phyloP scores from a whole-genome alignment of 2,888 invertebrate genomes.

The Cosmia pyralina region DNA sequence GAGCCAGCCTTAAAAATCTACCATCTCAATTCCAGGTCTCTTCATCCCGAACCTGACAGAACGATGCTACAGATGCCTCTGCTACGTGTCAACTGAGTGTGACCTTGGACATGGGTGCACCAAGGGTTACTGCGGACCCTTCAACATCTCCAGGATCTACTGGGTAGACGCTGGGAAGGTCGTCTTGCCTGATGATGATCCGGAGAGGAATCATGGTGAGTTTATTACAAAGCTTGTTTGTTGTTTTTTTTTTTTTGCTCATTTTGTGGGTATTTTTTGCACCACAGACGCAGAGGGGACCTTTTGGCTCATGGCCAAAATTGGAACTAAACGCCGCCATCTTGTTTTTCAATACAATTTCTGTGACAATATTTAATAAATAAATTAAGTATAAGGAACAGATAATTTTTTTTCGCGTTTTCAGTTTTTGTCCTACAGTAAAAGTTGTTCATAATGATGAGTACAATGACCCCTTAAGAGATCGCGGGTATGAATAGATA shows the following conservation, averaged over 20 bases:
- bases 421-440: no score
- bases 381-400: no score
- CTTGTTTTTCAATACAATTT: not conserved
- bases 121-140: constrained; percentile 89
- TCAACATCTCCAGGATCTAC: constrained; percentile 91
- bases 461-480: no score
- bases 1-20: not conserved
- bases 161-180: constrained; percentile 91
- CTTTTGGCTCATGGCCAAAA: not conserved
- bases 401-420: no score
- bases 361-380: not conserved
- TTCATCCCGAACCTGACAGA: constrained; percentile 87
- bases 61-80: constrained; percentile 90
- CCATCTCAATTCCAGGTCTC: constrained; percentile 72
- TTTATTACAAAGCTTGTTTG: not conserved
- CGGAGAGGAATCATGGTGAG: constrained; percentile 85
- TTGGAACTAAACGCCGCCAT: not conserved
- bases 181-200: constrained; percentile 89
- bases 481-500: no score
- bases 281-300: not conserved
- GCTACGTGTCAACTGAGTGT: constrained; percentile 89
- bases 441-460: no score
- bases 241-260: not conserved
- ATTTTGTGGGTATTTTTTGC: not conserved
- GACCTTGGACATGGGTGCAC: constrained; percentile 86